Percentiles rank a stretch among this genome's conserved stretches.
phyloP scores from a whole-genome alignment of 2,797 vertebrate genomes.

The Sarcophilus harrisii region DNA sequence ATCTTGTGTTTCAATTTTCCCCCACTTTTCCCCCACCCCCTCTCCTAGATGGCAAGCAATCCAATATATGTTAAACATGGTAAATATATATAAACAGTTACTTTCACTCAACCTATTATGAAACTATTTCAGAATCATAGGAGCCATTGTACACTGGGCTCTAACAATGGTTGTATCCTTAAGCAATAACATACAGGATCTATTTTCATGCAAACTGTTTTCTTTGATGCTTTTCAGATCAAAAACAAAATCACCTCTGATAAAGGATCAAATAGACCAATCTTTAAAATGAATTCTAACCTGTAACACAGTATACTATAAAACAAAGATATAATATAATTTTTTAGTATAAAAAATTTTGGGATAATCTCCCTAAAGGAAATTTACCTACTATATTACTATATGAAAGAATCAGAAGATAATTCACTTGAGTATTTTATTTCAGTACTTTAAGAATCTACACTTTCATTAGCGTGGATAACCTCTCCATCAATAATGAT shows the following conservation, averaged over 20 bases:
- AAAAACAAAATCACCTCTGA: background rate
- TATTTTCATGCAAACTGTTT: constrained; percentile 23
- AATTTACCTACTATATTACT: constrained; percentile 4
- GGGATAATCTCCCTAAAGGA: constrained; percentile 49
- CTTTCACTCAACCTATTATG: constrained; percentile 37
- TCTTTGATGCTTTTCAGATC: background rate
- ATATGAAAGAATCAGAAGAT: constrained; percentile 10
- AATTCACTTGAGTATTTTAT: constrained; percentile 5
- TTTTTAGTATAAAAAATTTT: constrained; percentile 31
- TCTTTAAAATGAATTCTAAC: constrained; percentile 14
- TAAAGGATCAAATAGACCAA: constrained; percentile 10
- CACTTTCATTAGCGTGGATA: background rate
- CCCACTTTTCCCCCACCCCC: no score
- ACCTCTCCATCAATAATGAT: background rate
- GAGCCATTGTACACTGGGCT: background rate
- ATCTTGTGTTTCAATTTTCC: no score
- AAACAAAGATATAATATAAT: background rate
- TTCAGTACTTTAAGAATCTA: background rate
- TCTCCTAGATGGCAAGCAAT: no score
- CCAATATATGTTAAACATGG: no score
- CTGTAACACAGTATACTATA: background rate
- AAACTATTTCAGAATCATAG: constrained; percentile 41
- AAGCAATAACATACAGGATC: background rate
- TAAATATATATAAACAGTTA: background rate
- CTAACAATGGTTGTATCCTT: background rate